These are phyloP conservation scores for Epistrophella euchroma DNA, from an alignment of 2,888 invertebrate genomes.

Conservation along the genomic window DNA sequence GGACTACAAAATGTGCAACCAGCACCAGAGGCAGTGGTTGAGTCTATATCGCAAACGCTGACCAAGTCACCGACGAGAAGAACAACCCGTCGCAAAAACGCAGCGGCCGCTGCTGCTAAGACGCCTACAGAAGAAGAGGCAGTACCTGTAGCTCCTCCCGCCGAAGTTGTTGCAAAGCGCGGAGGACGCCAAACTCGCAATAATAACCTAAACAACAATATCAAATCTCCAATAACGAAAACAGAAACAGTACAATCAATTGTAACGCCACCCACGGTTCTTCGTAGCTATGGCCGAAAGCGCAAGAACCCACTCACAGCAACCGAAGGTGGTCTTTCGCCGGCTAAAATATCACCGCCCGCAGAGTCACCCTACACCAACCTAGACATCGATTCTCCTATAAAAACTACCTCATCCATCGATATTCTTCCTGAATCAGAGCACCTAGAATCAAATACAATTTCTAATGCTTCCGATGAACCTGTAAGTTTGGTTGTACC, in stretches of 20 bases:
- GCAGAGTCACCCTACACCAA: constrained; percentile 30
- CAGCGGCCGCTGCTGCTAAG: not conserved
- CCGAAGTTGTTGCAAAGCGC: constrained; percentile 77
- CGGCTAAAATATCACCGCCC: constrained; percentile 48
- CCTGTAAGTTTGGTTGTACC: constrained; percentile 72
- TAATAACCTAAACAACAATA: constrained; percentile 78
- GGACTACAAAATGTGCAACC: constrained; percentile 42
- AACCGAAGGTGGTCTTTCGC: constrained; percentile 61
- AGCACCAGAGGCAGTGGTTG: constrained; percentile 15
- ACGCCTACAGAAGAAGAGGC: constrained; percentile 51
- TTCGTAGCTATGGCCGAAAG: constrained; percentile 82
- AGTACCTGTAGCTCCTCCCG: constrained; percentile 57
- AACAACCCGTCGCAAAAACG: constrained; percentile 57
- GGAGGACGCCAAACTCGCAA: constrained; percentile 80
- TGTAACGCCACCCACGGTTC: constrained; percentile 56
- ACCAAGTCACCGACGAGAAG: constrained; percentile 60
- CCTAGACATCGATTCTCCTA: constrained; percentile 45
- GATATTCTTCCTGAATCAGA: constrained; percentile 51
- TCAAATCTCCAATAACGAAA: constrained; percentile 57
- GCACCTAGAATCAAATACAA: constrained; percentile 56
- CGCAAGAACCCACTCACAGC: constrained; percentile 79
- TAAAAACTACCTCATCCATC: constrained; percentile 62
- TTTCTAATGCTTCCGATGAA: constrained; percentile 76
- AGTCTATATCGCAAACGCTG: constrained; percentile 14
- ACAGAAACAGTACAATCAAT: constrained; percentile 41